These are phyloP conservation scores for Lutjanus argentimaculatus DNA, from an alignment of 2,797 vertebrate genomes.

Conservation along the genomic window DNA sequence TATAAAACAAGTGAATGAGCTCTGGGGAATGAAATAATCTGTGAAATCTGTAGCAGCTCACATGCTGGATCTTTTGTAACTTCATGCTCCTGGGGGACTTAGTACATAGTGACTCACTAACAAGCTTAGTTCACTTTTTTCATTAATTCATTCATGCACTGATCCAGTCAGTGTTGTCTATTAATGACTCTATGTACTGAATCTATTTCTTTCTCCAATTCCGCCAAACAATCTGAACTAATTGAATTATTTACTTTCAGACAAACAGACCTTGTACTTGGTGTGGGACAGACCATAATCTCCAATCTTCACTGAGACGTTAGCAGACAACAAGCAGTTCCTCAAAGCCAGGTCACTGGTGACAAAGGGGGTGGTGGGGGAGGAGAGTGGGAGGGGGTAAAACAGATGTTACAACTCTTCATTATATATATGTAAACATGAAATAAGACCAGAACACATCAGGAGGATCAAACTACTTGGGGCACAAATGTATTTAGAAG, in stretches of 20 bases:
- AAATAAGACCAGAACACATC: background rate
- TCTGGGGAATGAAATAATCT: background rate
- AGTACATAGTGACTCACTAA: background rate
- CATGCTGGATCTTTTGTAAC: background rate
- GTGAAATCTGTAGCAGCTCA: background rate
- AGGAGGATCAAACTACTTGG: background rate
- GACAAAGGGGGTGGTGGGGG: background rate
- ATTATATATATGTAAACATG: slow-evolving; percentile 14
- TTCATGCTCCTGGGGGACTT: background rate
- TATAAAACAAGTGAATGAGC: background rate
- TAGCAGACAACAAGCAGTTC: slow-evolving; percentile 93
- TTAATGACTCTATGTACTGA: background rate
- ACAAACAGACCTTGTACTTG: slow-evolving; percentile 90
- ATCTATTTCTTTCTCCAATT: background rate
- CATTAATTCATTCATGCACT: background rate
- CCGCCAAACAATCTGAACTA: background rate
- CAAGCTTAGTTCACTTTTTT: background rate
- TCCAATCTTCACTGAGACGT: slow-evolving; percentile 95
- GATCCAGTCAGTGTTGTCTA: background rate
- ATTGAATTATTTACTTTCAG: background rate
- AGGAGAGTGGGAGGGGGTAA: background rate
- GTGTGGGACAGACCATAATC: slow-evolving; percentile 95
- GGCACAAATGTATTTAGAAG: background rate
- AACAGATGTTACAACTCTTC: slow-evolving; percentile 26
- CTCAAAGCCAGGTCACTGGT: slow-evolving; percentile 95